These are phyloP conservation scores for Uria aalge DNA, from an alignment of 2,113 vertebrate genomes.

Conservation along the genomic window DNA sequence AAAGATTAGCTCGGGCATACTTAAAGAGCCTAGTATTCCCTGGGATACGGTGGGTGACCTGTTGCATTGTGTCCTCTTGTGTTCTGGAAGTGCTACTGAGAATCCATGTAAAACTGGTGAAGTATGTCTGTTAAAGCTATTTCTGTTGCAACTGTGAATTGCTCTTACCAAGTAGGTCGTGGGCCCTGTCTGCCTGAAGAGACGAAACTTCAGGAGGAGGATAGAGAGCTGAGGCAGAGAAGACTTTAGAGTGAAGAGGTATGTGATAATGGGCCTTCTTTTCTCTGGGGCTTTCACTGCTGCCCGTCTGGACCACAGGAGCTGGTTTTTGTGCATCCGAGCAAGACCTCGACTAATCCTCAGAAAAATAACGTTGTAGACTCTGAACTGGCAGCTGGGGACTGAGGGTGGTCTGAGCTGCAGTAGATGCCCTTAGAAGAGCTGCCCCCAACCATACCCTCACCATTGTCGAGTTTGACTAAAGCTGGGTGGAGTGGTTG, in stretches of 20 bases:
- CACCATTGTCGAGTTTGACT: accelerated
- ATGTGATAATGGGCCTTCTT: not conserved
- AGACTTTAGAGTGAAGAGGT: not conserved
- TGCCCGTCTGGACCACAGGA: accelerated
- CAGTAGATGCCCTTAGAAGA: not conserved
- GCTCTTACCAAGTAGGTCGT: not conserved
- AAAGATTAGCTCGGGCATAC: not conserved
- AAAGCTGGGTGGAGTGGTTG: not conserved
- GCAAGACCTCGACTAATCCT: not conserved
- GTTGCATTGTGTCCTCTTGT: not conserved
- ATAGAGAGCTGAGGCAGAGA: not conserved
- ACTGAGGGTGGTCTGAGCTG: not conserved
- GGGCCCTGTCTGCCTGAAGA: not conserved
- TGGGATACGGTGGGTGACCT: accelerated
- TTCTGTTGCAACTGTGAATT: not conserved
- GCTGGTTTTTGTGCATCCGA: not conserved
- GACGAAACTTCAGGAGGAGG: not conserved
- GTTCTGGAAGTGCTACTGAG: not conserved
- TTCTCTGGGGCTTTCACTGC: not conserved
- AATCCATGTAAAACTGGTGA: not conserved
- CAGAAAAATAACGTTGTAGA: not conserved
- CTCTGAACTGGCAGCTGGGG: not conserved
- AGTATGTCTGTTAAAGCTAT: not conserved
- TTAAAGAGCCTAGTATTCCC: not conserved
- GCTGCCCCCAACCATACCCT: not conserved